A percentile compares a stretch with the other conserved stretches of the same genome.
phyloP scores from a whole-genome alignment of 1,140 invertebrate species.

The Arctopsyche grandis region DNA sequence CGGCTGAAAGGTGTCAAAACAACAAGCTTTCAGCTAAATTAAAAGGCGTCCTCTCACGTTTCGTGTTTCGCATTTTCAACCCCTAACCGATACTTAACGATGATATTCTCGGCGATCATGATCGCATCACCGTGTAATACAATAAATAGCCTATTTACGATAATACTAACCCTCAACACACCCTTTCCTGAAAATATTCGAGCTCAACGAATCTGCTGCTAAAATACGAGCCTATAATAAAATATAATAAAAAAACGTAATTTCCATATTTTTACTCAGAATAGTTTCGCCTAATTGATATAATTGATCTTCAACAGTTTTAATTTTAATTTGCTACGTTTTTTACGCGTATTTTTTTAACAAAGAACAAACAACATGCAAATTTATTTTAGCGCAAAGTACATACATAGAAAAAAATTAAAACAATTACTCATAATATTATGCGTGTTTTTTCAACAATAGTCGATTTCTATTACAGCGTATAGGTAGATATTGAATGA shows the following conservation, averaged over 20 bases:
- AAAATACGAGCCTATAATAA: no score
- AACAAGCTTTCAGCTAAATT: constrained; percentile 50
- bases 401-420: not conserved
- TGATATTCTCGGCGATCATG: constrained; percentile 37
- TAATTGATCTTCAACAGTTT: no score
- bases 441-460: not conserved
- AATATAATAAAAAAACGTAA: no score
- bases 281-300: no score
- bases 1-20: constrained; percentile 44
- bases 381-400: not conserved
- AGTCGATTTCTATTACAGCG: not conserved
- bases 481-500: not conserved
- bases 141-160: not conserved
- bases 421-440: constrained; percentile 9
- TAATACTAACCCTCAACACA: not conserved
- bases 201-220: no score
- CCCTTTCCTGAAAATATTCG: no score
- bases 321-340: no score
- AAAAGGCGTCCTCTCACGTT: constrained; percentile 51
- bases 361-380: not conserved
- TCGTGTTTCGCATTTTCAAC: constrained; percentile 12
- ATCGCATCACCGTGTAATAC: not conserved
- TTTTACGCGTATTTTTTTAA: not conserved
- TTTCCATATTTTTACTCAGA: no score
- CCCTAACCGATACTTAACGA: constrained; percentile 33